A percentile compares a stretch with the other conserved stretches of the same genome.
These are phyloP conservation scores for Lampris megalopsis DNA, from an alignment of 2,113 vertebrate species.

Conservation along the genomic window DNA sequence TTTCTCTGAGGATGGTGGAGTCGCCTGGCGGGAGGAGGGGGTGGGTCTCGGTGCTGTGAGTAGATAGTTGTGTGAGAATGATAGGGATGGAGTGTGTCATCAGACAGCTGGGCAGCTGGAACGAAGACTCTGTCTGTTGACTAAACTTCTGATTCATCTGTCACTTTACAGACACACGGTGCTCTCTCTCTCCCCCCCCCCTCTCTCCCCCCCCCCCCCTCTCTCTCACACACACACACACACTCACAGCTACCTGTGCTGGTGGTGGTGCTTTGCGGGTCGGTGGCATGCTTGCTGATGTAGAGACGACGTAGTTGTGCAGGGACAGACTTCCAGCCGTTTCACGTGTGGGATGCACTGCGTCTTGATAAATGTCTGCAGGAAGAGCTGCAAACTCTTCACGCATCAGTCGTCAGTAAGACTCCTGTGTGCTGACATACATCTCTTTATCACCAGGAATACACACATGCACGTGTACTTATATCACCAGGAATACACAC, in stretches of 20 bases:
- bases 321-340: too few relatives aligned
- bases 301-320: too few relatives aligned
- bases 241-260: background rate
- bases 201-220: background rate
- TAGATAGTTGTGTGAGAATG: slow-evolving; percentile 68
- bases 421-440: too few relatives aligned
- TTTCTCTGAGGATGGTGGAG: slow-evolving; percentile 67
- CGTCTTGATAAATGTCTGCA: too few relatives aligned
- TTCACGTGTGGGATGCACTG: too few relatives aligned
- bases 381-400: too few relatives aligned
- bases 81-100: slow-evolving; percentile 60
- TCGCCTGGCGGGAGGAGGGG: slow-evolving; percentile 64
- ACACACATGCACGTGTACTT: too few relatives aligned
- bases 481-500: too few relatives aligned
- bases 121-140: slow-evolving; percentile 47
- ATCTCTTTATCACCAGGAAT: too few relatives aligned
- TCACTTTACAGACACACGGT: slow-evolving; percentile 45
- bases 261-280: background rate
- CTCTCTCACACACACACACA: too few relatives aligned
- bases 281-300: too few relatives aligned
- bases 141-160: slow-evolving; percentile 72
- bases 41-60: slow-evolving; percentile 68
- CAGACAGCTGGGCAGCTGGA: slow-evolving; percentile 56
- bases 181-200: background rate
- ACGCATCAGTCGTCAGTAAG: too few relatives aligned